Evolutionary conservation across 2,113 vertebrate species (phyloP).

Genomic region (Cyprinodon tularosa): DNA sequence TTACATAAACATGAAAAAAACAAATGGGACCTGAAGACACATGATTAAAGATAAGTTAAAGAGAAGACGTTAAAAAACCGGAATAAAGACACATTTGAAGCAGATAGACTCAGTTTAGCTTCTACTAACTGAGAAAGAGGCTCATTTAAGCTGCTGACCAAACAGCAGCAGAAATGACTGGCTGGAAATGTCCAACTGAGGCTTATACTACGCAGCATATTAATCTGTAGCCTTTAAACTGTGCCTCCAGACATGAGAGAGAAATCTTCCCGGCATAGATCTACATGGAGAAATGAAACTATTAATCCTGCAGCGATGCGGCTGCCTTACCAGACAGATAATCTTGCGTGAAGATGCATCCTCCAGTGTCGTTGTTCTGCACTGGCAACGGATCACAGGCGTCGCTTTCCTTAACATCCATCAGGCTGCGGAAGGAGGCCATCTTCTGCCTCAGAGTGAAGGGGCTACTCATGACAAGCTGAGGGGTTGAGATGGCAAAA

Average conservation of each 20-base stretch:
- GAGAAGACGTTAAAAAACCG: conserved; percentile 2
- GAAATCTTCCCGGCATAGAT: conserved; percentile 41
- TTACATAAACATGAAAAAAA: conserved; percentile 32
- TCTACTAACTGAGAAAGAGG: conserved; percentile 10
- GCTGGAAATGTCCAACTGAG: conserved; percentile 23
- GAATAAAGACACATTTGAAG: neutral
- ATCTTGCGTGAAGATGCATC: conserved; percentile 67
- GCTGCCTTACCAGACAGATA: conserved; percentile 72
- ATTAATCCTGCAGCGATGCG: conserved; percentile 57
- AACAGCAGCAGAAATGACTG: conserved; percentile 14
- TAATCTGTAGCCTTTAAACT: conserved; percentile 40
- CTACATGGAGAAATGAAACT: conserved; percentile 50
- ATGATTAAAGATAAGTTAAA: conserved; percentile 17
- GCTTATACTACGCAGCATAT: conserved; percentile 22
- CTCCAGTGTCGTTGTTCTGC: conserved; percentile 50
- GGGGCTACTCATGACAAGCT: conserved; percentile 67
- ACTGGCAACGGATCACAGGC: conserved; percentile 47
- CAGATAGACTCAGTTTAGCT: conserved; percentile 15
- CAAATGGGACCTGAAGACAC: conserved; percentile 25
- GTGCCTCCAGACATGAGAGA: conserved; percentile 47
- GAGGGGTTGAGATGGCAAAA: conserved; percentile 39
- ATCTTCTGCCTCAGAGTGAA: conserved; percentile 80
- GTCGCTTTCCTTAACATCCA: conserved; percentile 72
- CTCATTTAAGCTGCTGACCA: conserved; percentile 28
- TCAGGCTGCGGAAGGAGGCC: conserved; percentile 77